These are phyloP conservation scores for Thinocorus orbignyianus DNA, from an alignment of 2,113 vertebrate species.

Conservation along the genomic window DNA sequence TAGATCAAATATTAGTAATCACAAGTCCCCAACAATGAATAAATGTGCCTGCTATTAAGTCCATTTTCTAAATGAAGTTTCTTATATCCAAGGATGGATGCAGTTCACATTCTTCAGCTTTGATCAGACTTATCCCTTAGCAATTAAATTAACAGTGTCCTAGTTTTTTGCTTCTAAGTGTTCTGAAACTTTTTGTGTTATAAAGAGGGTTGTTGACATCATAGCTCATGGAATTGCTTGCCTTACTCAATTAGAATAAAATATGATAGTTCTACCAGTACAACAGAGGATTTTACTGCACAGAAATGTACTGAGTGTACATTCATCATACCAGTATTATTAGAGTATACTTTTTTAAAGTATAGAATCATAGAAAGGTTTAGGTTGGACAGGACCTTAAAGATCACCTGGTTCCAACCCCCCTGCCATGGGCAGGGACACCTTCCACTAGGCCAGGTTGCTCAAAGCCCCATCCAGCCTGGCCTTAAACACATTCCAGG, in stretches of 20 bases:
- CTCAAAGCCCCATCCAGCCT: neutral
- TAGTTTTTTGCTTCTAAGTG: conserved; percentile 49
- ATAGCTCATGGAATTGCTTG: conserved; percentile 7
- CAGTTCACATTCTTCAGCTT: conserved; percentile 21
- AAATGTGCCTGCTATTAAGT: conserved; percentile 45
- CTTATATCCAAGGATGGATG: neutral
- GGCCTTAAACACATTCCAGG: neutral
- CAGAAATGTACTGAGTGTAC: neutral
- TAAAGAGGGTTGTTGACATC: conserved; percentile 24
- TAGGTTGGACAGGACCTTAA: neutral
- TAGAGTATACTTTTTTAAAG: neutral
- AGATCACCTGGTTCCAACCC: neutral
- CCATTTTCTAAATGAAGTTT: conserved; percentile 50
- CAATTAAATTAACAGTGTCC: conserved; percentile 54
- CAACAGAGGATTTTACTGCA: neutral
- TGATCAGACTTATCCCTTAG: conserved; percentile 38
- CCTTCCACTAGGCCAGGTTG: neutral
- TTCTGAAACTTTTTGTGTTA: conserved; percentile 30
- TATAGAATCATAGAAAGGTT: neutral
- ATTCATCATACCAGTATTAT: neutral
- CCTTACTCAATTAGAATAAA: conserved; percentile 50
- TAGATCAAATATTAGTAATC: conserved; percentile 64
- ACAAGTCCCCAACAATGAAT: conserved; percentile 26
- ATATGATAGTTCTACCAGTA: neutral
- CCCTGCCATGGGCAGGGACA: neutral